These are phyloP conservation scores for Rhagologus leucostigma DNA, from an alignment of 2,113 vertebrate species.

Conservation along the genomic window DNA sequence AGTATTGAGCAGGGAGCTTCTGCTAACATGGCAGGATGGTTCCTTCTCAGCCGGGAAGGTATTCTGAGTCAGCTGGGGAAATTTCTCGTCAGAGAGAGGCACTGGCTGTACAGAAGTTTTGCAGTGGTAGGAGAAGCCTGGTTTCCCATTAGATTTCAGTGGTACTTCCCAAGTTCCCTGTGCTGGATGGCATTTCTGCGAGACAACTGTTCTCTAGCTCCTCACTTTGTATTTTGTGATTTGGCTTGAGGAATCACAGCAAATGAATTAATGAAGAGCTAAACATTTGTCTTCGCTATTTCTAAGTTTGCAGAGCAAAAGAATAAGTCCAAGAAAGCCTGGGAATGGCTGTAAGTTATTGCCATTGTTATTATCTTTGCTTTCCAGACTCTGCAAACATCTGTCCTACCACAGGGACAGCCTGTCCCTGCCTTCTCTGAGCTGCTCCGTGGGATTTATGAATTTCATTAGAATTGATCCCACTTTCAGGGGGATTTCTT, in stretches of 20 bases:
- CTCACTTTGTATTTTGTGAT: background rate
- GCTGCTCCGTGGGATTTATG: background rate
- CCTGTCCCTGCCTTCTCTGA: background rate
- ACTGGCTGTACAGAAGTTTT: background rate
- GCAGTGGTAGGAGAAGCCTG: background rate
- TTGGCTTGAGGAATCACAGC: background rate
- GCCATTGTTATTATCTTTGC: background rate
- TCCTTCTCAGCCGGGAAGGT: background rate
- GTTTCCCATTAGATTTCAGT: background rate
- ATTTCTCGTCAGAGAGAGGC: background rate
- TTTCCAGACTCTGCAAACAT: background rate
- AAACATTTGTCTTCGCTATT: background rate
- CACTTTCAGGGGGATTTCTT: background rate
- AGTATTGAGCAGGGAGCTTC: background rate
- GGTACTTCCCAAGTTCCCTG: background rate
- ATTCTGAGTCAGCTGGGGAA: background rate
- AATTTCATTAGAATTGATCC: background rate
- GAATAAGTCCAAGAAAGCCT: background rate
- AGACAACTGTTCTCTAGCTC: background rate
- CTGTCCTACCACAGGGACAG: background rate
- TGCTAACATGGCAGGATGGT: accelerated
- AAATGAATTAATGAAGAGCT: background rate
- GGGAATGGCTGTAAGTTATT: background rate
- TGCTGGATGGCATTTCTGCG: background rate
- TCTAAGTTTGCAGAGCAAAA: background rate